A percentile compares a stretch with the other conserved stretches of the same genome.
These are phyloP conservation scores for Watsonalla binaria DNA, from an alignment of 2,888 invertebrate species.

Conservation along the genomic window DNA sequence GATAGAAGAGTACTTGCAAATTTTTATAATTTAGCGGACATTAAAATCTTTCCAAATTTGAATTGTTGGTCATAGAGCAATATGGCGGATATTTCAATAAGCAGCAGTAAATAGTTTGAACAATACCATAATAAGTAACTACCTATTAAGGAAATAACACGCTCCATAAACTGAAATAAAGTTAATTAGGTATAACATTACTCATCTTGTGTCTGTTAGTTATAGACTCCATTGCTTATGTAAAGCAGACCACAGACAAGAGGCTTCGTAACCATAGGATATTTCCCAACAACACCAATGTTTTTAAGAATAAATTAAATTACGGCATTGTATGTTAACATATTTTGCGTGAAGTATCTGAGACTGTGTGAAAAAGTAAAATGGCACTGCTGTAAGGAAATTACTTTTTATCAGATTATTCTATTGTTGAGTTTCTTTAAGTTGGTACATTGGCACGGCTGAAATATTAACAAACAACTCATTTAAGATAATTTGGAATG, in stretches of 20 bases:
- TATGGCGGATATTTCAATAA: background rate
- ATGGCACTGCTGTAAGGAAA: background rate
- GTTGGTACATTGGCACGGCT: background rate
- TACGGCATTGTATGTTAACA: conserved; percentile 18
- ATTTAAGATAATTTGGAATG: no score
- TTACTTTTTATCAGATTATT: background rate
- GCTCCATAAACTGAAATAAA: conserved; percentile 3
- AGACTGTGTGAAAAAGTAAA: background rate
- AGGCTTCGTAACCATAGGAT: conserved; percentile 22
- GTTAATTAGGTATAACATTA: conserved; percentile 14
- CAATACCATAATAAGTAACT: background rate
- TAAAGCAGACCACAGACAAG: conserved; percentile 18
- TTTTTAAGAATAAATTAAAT: conserved; percentile 27
- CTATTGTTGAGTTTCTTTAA: background rate
- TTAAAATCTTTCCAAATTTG: no score
- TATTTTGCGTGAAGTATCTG: conserved; percentile 2
- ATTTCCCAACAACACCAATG: conserved; percentile 26
- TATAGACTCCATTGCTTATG: conserved; percentile 20
- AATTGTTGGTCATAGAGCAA: no score
- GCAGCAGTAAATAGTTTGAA: background rate
- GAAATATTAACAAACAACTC: no score
- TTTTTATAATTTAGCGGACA: no score
- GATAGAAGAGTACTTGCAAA: no score
- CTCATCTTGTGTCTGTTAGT: conserved; percentile 12
- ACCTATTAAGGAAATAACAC: background rate